Percentiles rank a stretch among this genome's conserved stretches.
These are phyloP conservation scores for Perizoma affinitatum DNA, from an alignment of 2,888 invertebrate genomes.

Conservation along the genomic window DNA sequence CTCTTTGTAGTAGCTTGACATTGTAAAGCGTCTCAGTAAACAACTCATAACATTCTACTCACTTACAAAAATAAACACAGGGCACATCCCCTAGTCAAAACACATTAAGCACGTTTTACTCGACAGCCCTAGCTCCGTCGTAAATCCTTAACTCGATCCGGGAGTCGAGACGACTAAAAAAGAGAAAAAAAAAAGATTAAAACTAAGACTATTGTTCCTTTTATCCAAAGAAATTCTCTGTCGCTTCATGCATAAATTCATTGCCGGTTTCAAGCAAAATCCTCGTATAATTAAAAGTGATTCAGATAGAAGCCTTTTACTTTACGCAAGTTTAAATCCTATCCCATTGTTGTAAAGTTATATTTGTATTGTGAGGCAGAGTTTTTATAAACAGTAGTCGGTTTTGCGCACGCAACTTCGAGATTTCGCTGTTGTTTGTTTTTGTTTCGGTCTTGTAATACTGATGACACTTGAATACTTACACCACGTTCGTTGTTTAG, in stretches of 20 bases:
- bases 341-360: constrained; percentile 48
- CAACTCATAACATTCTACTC: constrained; percentile 31
- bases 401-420: constrained; percentile 61
- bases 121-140: constrained; percentile 54
- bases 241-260: constrained; percentile 81
- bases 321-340: constrained; percentile 46
- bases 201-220: constrained; percentile 82
- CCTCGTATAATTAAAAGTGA: constrained; percentile 71
- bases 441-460: constrained; percentile 55
- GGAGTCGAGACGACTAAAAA: constrained; percentile 46
- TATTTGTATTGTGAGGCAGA: constrained; percentile 45
- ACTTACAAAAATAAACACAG: constrained; percentile 23
- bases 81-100: constrained; percentile 16
- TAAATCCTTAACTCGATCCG: constrained; percentile 70
- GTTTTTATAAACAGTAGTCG: constrained; percentile 64
- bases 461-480: constrained; percentile 33
- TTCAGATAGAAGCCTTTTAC: constrained; percentile 42
- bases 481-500: too few species aligned
- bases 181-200: constrained; percentile 68
- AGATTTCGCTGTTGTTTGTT: constrained; percentile 63
- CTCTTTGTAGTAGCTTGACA: constrained; percentile 19
- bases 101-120: constrained; percentile 32
- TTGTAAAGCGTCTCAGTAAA: constrained; percentile 16
- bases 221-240: constrained; percentile 70
- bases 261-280: constrained; percentile 60